Evolutionary conservation across 2,888 invertebrate genomes (phyloP), one percentile per base, ranked within the genome.

Genomic region (Drosophila paracracens): DNA sequence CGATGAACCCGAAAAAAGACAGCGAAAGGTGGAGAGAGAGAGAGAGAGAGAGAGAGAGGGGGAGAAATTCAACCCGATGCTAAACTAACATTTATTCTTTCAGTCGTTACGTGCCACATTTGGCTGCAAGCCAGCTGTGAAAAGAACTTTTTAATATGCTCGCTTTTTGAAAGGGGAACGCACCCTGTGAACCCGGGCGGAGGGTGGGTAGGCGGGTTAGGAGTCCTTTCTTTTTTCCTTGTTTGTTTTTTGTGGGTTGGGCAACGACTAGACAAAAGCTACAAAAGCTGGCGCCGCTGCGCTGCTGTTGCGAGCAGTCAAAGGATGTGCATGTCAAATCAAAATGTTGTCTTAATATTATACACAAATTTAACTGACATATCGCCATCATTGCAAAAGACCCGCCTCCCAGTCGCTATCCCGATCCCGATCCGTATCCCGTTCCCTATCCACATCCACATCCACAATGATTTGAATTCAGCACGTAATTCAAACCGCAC

Each of bases 61-160:
- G 5, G 4, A n/a, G 2, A 0, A 13, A 16, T 36, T 43, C 40
- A 27, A 16, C 52, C 13, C 50, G 40, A 25, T 2, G 50, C 27
- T n/a, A 35, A 56, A 21, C 38, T 35, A 50, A 56, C 40, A 51
- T 59, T 46, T 21, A 21, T n/a, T 48, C 54, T 21, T 35, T 16
- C 11, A 18, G 27, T 53, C 59, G 59, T 53, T 76, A 71, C 73
- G 76, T 76, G 82, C 85, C 66, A 70, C 68, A 63, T 82, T 88
- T 82, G 90, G 88, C 86, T 72, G 74, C 70, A 62, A 60, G 89
- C 83, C 87, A 87, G 64, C 56, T 60, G 46, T 46, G 61, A 65
- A 75, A 77, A 76, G 68, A 83, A 83, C 46, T 85, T 79, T 85
- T 89, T 77, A 89, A 87, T 79, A 88, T 83, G 68, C 33, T 60